Evolutionary conservation across 2,888 invertebrate species (phyloP).

Genomic region (Acrobasis suavella): DNA sequence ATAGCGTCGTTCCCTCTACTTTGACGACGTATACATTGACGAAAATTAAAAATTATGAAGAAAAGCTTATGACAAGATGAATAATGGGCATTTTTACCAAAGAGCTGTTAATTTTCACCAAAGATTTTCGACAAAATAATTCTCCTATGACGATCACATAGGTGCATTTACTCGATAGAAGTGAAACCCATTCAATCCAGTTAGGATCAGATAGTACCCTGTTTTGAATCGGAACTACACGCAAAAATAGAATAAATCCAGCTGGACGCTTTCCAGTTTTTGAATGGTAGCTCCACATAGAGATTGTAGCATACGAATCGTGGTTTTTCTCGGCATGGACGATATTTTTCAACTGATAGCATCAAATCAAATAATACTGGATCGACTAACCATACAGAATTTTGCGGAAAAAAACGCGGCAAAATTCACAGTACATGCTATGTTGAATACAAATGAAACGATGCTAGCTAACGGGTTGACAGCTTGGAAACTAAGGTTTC

Average conservation of each 20-base stretch:
- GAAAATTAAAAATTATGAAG: no score
- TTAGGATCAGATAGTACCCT: conserved; percentile 46
- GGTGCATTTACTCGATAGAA: not conserved
- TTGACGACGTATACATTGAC: no score
- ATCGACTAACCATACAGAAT: no score
- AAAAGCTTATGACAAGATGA: no score
- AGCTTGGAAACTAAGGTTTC: no score
- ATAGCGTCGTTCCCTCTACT: no score
- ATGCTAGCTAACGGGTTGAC: no score
- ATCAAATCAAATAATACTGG: not conserved
- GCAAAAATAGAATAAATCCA: conserved; percentile 42
- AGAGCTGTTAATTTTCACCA: no score
- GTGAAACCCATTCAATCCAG: conserved; percentile 42
- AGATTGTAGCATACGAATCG: not conserved
- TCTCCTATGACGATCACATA: not conserved
- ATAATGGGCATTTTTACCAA: no score
- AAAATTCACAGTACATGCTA: no score
- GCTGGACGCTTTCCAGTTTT: conserved; percentile 32
- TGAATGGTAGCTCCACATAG: conserved; percentile 27
- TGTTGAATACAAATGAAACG: no score
- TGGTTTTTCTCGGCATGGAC: not conserved
- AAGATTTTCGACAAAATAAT: not conserved
- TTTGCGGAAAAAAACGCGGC: no score
- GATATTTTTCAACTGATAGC: not conserved
- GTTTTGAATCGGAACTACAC: conserved; percentile 37